phyloP scores from a whole-genome alignment of 2,797 vertebrate species.

The Neopelma chrysocephalum region DNA sequence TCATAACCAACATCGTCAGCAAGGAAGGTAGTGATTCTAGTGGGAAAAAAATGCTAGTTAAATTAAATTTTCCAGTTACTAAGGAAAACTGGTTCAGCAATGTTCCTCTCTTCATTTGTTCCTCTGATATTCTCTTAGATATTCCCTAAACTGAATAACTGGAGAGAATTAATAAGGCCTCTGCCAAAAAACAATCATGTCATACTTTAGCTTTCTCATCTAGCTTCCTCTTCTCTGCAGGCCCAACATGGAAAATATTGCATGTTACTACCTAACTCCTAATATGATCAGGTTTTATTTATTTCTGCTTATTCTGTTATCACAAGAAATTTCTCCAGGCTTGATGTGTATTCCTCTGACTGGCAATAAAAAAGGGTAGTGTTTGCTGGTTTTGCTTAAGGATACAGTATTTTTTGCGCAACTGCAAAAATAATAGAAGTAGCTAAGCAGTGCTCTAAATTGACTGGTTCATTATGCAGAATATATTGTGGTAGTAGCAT shows the following conservation, averaged over 20 bases:
- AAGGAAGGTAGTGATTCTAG: not conserved
- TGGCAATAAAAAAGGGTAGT: not conserved
- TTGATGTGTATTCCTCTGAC: not conserved
- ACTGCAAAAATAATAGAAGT: conserved; percentile 27
- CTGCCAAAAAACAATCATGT: not conserved
- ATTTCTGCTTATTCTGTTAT: not conserved
- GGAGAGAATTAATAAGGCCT: not conserved
- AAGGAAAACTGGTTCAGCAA: not conserved
- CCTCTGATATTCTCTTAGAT: not conserved
- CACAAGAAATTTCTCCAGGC: not conserved
- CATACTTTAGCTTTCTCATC: not conserved
- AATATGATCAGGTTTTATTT: not conserved
- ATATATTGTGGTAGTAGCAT: not conserved
- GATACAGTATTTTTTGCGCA: not conserved
- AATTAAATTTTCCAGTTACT: not conserved
- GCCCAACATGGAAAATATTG: not conserved
- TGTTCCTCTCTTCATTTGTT: not conserved
- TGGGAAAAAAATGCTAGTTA: not conserved
- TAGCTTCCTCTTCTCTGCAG: not conserved
- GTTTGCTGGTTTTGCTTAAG: conserved; percentile 24
- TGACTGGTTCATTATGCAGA: conserved; percentile 41
- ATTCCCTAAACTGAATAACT: not conserved
- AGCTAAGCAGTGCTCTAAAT: not conserved
- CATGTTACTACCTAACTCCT: not conserved
- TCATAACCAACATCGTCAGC: not conserved